Conservation (phyloP, 2,113 vertebrate genomes). For the Danionella cerebrum region DNA sequence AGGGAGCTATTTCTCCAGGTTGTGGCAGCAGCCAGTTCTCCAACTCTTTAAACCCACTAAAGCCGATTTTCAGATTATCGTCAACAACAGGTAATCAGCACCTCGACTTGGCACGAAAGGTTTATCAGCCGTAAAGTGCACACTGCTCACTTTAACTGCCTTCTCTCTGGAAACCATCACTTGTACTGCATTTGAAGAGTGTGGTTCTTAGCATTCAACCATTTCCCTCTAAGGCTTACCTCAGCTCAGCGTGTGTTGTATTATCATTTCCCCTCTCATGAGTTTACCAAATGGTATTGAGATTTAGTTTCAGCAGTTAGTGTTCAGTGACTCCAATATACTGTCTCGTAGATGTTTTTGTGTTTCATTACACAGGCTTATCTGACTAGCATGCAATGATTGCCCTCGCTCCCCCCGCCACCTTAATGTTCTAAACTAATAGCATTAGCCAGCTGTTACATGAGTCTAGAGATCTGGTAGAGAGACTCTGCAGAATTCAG, state of each 20-base stretch:
- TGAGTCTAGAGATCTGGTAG: background rate
- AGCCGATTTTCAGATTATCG: slow-evolving; percentile 68
- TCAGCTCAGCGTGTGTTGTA: background rate
- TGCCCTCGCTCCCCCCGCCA: background rate
- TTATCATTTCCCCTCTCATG: background rate
- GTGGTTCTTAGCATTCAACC: background rate
- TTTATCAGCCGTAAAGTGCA: slow-evolving; percentile 54
- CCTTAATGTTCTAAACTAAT: slow-evolving; percentile 10
- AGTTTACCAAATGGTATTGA: background rate
- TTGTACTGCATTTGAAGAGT: background rate
- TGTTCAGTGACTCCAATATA: background rate
- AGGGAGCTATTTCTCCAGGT: slow-evolving; percentile 6
- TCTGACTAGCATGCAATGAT: background rate
- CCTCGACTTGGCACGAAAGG: slow-evolving; percentile 55
- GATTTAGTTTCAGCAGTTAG: background rate
- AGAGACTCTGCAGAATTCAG: background rate
- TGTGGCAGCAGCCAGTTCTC: background rate
- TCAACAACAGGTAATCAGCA: slow-evolving; percentile 57
- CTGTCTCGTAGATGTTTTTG: slow-evolving; percentile 2
- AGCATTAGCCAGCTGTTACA: slow-evolving; percentile 28
- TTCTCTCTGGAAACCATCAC: background rate
- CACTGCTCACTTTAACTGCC: slow-evolving; percentile 40
- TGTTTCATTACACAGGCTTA: slow-evolving; percentile 5
- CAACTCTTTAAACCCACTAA: slow-evolving; percentile 36
- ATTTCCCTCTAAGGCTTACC: background rate